Evolutionary conservation across 2,888 invertebrate species (phyloP), one percentile per base, ranked within the genome.

Genomic region (Noctua fimbriata): DNA sequence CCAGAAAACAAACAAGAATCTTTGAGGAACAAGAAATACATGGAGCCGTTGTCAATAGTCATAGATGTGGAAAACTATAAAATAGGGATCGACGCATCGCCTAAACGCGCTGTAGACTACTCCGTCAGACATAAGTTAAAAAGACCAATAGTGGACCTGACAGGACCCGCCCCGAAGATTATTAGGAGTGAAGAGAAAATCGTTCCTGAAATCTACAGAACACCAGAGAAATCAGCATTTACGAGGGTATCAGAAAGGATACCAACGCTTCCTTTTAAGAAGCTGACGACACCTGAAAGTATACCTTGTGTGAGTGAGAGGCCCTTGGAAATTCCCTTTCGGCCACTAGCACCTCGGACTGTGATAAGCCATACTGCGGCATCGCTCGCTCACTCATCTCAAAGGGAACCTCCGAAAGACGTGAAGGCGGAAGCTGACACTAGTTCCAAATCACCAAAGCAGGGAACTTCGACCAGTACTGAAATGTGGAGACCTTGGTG

Each of bases 401-500:
- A 89, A 5, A 89, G 81, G 63, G 90, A 81, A 76, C 83, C 86
- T 21, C 86, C 88, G 41, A 88, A 84, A 63, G 90, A 89, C 7
- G 81, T 76, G 0, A 92, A 92, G 60, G 85, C 83, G 4, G 95
- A 95, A 84, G 93, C 92, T 0, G 94, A 94, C 44, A 92, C 93
- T 0, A 94, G 94, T 81, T 92, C 96, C 0, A 94, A 91, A 49
- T 94, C 96, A 5, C 95, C 96, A 0, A 92, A 91, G 69, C 96
- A 95, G 82, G 94, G 96, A 3, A 87, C 95, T 2, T 94, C 95
- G 0, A 91, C 90, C 14, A 94, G 92, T 81, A 86, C 93, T 0
- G 96, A 96, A 80, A 95, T 97, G 96, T 97, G 97, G 97, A 91
- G 97, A 60, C 97, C 97, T 18, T 97, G 96, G 96, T 96, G 90